phyloP scores from a whole-genome alignment of 2,797 vertebrate genomes.

The Schizothorax lantsangensis region DNA sequence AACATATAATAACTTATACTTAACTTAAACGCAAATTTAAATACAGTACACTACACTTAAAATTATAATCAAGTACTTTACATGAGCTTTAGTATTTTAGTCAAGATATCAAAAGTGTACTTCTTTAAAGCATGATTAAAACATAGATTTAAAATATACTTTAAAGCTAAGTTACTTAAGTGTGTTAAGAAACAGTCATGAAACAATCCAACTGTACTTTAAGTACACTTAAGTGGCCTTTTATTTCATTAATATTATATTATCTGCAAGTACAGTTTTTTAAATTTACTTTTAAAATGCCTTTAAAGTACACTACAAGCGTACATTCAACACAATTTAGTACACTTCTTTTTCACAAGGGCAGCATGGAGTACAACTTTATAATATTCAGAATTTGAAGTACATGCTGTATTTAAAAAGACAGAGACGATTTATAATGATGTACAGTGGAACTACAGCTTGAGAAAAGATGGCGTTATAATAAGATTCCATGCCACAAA shows the following conservation, averaged over 20 bases:
- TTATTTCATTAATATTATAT: not conserved
- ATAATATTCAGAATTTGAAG: not conserved
- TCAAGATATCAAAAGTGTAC: not conserved
- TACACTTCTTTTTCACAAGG: not conserved
- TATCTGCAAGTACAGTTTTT: not conserved
- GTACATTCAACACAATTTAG: not conserved
- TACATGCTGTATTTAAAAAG: constrained; percentile 3
- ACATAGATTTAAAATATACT: too few species aligned
- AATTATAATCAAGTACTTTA: not conserved
- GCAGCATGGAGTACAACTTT: not conserved
- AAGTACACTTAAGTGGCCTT: not conserved
- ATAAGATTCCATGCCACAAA: constrained; percentile 36
- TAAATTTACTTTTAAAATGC: not conserved
- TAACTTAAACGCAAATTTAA: not conserved
- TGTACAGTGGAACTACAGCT: not conserved
- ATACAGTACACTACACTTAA: not conserved
- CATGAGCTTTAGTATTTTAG: not conserved
- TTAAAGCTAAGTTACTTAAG: not conserved
- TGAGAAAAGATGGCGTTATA: constrained; percentile 35
- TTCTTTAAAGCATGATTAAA: not conserved
- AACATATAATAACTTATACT: too few species aligned
- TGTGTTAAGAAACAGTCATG: not conserved
- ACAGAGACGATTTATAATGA: constrained; percentile 11
- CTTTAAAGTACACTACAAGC: not conserved
- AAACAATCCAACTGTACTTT: not conserved